phyloP scores from a whole-genome alignment of 2,797 vertebrate species.

The Oreochromis mossambicus region DNA sequence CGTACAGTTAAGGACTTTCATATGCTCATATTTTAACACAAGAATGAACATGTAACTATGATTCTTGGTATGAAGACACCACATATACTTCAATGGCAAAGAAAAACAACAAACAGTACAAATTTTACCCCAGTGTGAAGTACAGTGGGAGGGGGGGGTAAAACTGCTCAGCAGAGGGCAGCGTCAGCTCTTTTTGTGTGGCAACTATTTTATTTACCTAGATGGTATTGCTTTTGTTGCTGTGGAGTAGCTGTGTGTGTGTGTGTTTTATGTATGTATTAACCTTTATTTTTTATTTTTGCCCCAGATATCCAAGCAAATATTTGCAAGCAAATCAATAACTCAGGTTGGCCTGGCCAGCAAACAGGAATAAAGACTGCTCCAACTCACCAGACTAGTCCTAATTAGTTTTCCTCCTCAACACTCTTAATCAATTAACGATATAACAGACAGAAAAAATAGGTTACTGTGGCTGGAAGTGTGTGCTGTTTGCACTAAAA shows the following conservation, averaged over 20 bases:
- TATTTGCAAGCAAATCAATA: neutral
- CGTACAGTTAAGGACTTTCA: neutral
- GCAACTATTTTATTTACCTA: neutral
- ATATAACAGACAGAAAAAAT: conserved; percentile 25
- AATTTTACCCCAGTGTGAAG: neutral
- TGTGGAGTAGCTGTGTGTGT: neutral
- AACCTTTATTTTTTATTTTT: neutral
- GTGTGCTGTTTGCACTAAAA: conserved; percentile 34
- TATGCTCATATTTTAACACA: neutral
- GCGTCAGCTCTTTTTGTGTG: neutral
- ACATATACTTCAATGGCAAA: neutral
- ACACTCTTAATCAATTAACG: conserved; percentile 34
- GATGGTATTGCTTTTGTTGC: neutral
- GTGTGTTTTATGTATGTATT: neutral
- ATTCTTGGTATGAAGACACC: neutral
- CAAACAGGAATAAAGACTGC: neutral
- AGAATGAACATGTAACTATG: neutral
- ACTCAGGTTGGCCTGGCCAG: neutral
- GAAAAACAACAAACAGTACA: neutral
- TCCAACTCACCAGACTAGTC: neutral
- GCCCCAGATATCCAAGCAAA: neutral
- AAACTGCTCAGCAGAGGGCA: neutral
- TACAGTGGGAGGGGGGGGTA: neutral
- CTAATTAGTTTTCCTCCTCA: neutral
- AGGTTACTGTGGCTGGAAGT: conserved; percentile 4